phyloP scores from a whole-genome alignment of 2,797 vertebrate genomes.

The Salmo trutta region DNA sequence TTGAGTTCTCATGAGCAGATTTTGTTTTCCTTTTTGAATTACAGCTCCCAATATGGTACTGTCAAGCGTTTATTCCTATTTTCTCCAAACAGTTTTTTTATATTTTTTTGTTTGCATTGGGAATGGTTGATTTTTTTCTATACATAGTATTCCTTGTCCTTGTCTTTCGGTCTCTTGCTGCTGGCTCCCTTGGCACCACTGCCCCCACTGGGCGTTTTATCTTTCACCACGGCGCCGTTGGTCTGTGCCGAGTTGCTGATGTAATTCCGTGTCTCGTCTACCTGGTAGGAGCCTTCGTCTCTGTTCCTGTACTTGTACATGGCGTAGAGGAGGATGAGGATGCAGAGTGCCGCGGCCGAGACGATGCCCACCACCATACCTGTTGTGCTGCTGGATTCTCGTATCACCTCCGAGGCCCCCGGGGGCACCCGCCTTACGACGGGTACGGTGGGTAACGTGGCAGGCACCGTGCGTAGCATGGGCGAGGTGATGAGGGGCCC shows the following conservation, averaged over 20 bases:
- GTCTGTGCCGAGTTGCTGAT: conserved; percentile 93
- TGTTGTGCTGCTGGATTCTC: conserved; percentile 90
- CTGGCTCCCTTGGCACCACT: conserved; percentile 77
- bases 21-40: conserved; percentile 63
- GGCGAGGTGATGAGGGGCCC: conserved; percentile 89
- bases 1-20: conserved; percentile 69
- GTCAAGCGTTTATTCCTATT: conserved; percentile 65
- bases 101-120: conserved; percentile 77
- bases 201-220: conserved; percentile 80
- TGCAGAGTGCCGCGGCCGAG: conserved; percentile 89
- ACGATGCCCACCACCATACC: conserved; percentile 93
- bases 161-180: conserved; percentile 98
- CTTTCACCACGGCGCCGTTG: conserved; percentile 87
- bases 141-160: conserved; percentile 99
- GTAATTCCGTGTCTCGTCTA: conserved; percentile 91
- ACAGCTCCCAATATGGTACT: conserved; percentile 79
- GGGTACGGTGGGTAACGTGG: conserved; percentile 87
- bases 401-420: conserved; percentile 89
- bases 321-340: conserved; percentile 91
- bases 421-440: conserved; percentile 83
- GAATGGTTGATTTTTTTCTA: conserved; percentile 69
- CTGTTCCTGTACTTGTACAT: conserved; percentile 96
- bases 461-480: conserved; percentile 91
- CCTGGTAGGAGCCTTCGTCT: conserved; percentile 91
- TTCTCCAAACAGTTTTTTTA: conserved; percentile 82